Base-by-base conservation (phyloP, 1,140 invertebrate genomes). In the Eupristina koningsbergeri region DNA sequence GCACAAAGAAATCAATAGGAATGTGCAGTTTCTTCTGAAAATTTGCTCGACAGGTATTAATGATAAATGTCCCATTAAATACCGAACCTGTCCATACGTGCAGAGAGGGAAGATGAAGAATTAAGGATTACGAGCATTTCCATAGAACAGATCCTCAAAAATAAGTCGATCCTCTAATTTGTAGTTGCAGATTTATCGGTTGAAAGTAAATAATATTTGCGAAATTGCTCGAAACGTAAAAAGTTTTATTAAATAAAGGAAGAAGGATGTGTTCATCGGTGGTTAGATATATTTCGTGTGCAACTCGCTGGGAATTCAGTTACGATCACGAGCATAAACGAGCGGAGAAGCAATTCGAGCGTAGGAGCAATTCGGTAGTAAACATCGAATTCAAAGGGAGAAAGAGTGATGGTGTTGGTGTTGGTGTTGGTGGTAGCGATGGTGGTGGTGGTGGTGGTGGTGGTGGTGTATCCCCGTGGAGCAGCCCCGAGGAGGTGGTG, bases 311-410 rank as follows among this genome's bases (percentile, higher is more conserved):
- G 73, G 34, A 17, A 58, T 61, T 81, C 74, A 53, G 34, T 76
- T 76, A 76, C 53, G 73, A 82, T 82, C 81, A 50, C 34, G 69
- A 50, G 47, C 69, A 17, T 36, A 69, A 67, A 82, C 63, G 73
- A 75, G 78, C n/a, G 29, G 36, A 39, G 67, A 22, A 75, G 82
- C 36, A 84, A 80, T 80, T 84, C 71, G 26, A 67, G 71, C 9
- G 58, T 74, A 74, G 83, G n/a, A n/a, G n/a, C n/a, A 75, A 74
- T 84, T 84, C 41, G 71, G 69, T 31, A 64, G 67, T 84, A 84
- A 84, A 84, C 36, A 53, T 80, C 53, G 53, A 79, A 84, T 79
- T 15, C 36, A 63, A 19, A 50, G 36, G 22, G 29, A 31, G 74
- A 53, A 11, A 22, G 45, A n/a, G 63, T 39, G 61, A 29, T 26